Evolutionary conservation across 2,797 vertebrate species (phyloP).

Genomic region (Myiotriccus ornatus): DNA sequence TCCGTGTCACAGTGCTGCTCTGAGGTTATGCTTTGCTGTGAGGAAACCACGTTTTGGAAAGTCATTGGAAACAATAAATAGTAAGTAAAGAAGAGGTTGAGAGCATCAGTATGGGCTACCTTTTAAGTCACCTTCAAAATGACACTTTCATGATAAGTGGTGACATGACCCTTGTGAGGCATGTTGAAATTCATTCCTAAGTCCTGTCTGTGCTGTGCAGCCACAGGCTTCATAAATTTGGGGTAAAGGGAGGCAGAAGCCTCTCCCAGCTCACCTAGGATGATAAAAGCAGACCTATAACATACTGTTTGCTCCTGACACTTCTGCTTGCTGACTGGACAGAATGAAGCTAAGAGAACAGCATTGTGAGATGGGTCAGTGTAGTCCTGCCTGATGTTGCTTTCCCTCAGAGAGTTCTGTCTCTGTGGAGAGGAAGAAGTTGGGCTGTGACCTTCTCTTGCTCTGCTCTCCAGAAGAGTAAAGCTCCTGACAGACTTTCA

Average conservation of each 20-base stretch:
- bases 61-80: not conserved
- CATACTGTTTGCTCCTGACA: not conserved
- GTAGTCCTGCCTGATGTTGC: not conserved
- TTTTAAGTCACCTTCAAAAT: not conserved
- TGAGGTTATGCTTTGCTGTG: not conserved
- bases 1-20: not conserved
- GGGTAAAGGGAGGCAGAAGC: not conserved
- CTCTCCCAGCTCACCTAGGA: fast-evolving
- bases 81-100: not conserved
- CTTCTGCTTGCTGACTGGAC: not conserved
- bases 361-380: not conserved
- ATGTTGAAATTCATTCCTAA: not conserved
- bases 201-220: not conserved
- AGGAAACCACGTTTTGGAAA: not conserved
- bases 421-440: not conserved
- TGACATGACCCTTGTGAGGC: not conserved
- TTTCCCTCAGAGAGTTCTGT: not conserved
- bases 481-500: not conserved
- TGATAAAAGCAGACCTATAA: not conserved
- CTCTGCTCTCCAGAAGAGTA: not conserved
- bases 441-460: not conserved
- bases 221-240: not conserved
- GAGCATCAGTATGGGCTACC: not conserved
- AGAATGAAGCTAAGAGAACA: not conserved
- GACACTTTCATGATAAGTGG: not conserved